These are phyloP conservation scores for Ptiloglossa arizonensis DNA, from an alignment of 1,140 invertebrate genomes.

Conservation along the genomic window DNA sequence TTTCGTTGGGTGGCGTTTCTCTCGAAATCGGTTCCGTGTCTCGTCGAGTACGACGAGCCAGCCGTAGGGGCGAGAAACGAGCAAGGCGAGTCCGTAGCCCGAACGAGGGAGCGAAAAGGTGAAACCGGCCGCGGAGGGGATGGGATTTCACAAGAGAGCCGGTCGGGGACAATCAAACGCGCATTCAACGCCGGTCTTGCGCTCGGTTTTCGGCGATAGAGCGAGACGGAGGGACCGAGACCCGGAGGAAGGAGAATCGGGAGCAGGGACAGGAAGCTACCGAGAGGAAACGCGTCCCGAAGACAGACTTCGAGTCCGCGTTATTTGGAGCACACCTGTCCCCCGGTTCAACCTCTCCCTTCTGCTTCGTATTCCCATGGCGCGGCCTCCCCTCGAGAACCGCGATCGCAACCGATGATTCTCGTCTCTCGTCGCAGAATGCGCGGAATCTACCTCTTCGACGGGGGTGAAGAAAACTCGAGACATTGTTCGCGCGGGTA, in stretches of 20 bases:
- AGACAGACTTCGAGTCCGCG: constrained; percentile 62
- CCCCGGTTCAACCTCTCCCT: constrained; percentile 56
- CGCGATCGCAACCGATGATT: neutral
- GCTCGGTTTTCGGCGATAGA: constrained; percentile 69
- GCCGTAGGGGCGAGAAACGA: constrained; percentile 21
- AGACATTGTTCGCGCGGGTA: too few relatives aligned
- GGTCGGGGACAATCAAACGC: constrained; percentile 76
- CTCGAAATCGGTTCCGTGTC: constrained; percentile 69
- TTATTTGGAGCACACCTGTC: constrained; percentile 77
- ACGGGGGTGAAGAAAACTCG: neutral
- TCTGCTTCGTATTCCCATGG: constrained; percentile 65
- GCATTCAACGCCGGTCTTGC: constrained; percentile 71
- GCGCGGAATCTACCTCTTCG: neutral
- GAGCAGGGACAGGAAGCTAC: constrained; percentile 23
- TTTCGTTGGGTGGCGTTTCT: constrained; percentile 69
- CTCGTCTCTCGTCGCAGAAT: neutral
- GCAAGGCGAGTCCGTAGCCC: constrained; percentile 20
- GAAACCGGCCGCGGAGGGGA: constrained; percentile 12
- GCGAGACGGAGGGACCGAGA: constrained; percentile 54
- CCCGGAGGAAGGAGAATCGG: constrained; percentile 38
- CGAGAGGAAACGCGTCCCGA: constrained; percentile 63
- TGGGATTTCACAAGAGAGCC: constrained; percentile 58
- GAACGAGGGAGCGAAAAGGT: constrained; percentile 14
- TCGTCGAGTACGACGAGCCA: constrained; percentile 32
- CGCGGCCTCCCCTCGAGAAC: neutral